These are phyloP conservation scores for Carcina quercana DNA, from an alignment of 2,888 invertebrate genomes.

Conservation along the genomic window DNA sequence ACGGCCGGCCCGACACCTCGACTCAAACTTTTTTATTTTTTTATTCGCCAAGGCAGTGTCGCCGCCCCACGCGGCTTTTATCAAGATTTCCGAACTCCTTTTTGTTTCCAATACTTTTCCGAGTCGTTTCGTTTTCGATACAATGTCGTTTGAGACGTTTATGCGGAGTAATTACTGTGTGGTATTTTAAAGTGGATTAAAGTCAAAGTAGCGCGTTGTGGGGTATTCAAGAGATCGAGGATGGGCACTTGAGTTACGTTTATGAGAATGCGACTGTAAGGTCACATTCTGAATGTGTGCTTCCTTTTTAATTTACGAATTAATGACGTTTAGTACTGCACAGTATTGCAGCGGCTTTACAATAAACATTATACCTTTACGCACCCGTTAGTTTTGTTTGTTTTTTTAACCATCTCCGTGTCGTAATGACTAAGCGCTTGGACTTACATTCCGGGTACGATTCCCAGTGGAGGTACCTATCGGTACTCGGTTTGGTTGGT, in stretches of 20 bases:
- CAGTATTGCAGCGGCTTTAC: too few species aligned
- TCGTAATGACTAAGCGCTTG: too few species aligned
- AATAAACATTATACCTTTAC: too few species aligned
- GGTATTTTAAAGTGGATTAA: slow-evolving; percentile 10
- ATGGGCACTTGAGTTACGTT: slow-evolving; percentile 1
- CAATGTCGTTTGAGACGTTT: slow-evolving; percentile 10
- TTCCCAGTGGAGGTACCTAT: too few species aligned
- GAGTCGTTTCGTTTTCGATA: slow-evolving; percentile 14
- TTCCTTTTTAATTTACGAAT: too few species aligned
- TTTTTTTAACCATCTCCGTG: too few species aligned
- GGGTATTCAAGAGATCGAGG: background rate
- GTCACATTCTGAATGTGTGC: too few species aligned
- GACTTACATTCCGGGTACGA: too few species aligned
- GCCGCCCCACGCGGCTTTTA: slow-evolving; percentile 16
- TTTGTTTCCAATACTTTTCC: slow-evolving; percentile 8
- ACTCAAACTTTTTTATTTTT: slow-evolving; percentile 19
- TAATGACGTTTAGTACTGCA: too few species aligned
- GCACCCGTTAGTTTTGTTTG: too few species aligned
- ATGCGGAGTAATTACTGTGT: slow-evolving; percentile 12
- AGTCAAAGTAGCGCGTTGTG: background rate
- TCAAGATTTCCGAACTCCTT: slow-evolving; percentile 14
- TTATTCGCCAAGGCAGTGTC: slow-evolving; percentile 15
- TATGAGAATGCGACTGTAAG: slow-evolving; percentile 8
- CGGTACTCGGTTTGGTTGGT: too few species aligned
- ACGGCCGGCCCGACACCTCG: slow-evolving; percentile 49